These are phyloP conservation scores for Redunca redunca DNA, from an alignment of 2,113 vertebrate genomes.

Conservation along the genomic window DNA sequence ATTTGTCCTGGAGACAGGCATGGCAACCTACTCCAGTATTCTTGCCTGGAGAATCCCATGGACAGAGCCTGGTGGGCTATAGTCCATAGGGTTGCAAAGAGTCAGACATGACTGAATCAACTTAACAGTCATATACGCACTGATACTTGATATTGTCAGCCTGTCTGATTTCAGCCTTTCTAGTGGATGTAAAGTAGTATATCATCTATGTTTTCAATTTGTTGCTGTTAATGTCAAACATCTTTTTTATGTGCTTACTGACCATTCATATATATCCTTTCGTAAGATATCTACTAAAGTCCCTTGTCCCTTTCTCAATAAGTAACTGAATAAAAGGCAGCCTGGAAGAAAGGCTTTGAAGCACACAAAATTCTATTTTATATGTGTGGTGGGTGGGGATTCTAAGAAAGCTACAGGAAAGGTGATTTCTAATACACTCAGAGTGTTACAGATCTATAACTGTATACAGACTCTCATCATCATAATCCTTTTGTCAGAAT, in stretches of 20 bases:
- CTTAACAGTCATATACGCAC: not conserved
- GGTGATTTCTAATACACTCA: not conserved
- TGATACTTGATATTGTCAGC: not conserved
- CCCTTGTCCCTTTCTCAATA: not conserved
- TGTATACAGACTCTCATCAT: not conserved
- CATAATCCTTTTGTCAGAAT: not conserved
- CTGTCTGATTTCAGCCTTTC: not conserved
- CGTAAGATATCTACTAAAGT: not conserved
- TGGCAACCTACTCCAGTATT: not conserved
- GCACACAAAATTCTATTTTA: not conserved
- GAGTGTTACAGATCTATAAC: not conserved
- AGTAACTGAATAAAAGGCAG: not conserved
- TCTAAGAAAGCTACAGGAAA: not conserved
- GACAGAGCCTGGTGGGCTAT: not conserved
- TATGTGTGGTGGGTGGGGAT: not conserved
- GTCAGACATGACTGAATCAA: not conserved
- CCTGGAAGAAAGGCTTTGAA: not conserved
- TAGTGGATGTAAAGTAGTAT: not conserved
- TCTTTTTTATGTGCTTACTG: not conserved
- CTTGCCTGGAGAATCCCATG: not conserved
- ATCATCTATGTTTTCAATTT: not conserved
- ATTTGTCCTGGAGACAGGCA: not conserved
- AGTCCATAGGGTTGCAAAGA: not conserved
- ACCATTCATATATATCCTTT: not conserved
- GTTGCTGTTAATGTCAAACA: not conserved